Base-by-base conservation (phyloP, 1,140 invertebrate genomes). In the Drosophila malerkotliana region DNA sequence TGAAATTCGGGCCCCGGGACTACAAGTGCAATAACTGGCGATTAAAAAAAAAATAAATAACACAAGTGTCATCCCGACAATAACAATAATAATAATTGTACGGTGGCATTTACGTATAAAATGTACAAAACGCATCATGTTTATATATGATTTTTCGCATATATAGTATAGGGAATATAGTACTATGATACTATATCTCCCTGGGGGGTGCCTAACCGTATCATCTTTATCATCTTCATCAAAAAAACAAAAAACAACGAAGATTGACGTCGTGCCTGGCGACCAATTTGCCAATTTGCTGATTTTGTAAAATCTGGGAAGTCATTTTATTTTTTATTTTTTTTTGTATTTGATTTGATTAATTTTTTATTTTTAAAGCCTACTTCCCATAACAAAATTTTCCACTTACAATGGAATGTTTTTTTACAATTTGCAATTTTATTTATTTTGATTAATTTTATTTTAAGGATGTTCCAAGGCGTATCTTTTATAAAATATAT, bases 221-320 rank as follows among this genome's bases (percentile, higher is more conserved):
- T 21, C 44, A 9, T 8, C 44, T 47, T 21, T 18, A 44, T 28
- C 45, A 49, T 26, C 18, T 18, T 18, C 18, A 18, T 18, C 18
- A 1, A 39, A 26, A 3, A 59, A 41, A 21, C 39, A 34, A 41
- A 18, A 28, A 61, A 45, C 34, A 61, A 45, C 32, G 30, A 26
- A 39, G 53, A 66, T 44, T 75, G 72, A 75, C 72, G 72, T 75
- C 28, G 18, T 12, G 32, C 67, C 56, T 54, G 28, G 37, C 53
- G 32, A 34, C 67, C 67, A 72, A 61, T 72, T 72, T 54, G 68
- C 44, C 68, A 73, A 56, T 74, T 74, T 57, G 59, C 66, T 48
- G 34, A 53, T 61, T 62, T 47, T 37, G 49, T 9, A 26, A 69
- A 10, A 34, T 58, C 54, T 66, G 10, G 26, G 26, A 28, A 14